phyloP scores from a whole-genome alignment of 2,797 vertebrate species.

The Phataginus tricuspis region DNA sequence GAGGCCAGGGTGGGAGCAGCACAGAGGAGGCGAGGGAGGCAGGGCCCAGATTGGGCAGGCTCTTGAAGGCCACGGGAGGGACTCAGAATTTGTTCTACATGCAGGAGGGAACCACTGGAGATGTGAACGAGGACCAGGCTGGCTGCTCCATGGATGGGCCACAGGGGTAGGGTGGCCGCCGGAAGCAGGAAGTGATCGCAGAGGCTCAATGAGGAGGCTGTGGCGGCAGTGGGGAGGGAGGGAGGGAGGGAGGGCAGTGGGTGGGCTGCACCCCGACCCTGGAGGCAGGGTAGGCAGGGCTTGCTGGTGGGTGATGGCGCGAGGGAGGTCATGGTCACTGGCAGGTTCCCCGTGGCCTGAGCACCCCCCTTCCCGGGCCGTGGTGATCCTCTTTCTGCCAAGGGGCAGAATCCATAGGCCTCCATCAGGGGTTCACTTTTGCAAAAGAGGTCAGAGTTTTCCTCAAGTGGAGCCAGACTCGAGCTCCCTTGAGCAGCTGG shows the following conservation, averaged over 20 bases:
- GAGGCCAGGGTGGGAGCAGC: background rate
- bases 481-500: constrained; percentile 2
- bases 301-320: background rate
- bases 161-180: background rate
- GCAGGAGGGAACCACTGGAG: background rate
- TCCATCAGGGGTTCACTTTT: background rate
- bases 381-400: background rate
- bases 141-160: background rate
- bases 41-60: background rate
- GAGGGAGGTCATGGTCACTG: background rate
- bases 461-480: background rate
- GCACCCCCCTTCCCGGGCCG: background rate
- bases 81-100: background rate
- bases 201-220: background rate
- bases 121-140: background rate
- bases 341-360: background rate
- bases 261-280: too few relatives aligned
- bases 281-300: background rate
- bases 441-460: background rate
- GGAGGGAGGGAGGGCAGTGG: background rate
- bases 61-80: background rate
- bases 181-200: background rate
- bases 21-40: background rate
- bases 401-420: background rate
- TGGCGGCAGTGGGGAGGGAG: background rate